Percentiles rank a stretch among this genome's conserved stretches.
Evolutionary conservation across 2,797 vertebrate species (phyloP).

Genomic region (Enteromius anoplus): DNA sequence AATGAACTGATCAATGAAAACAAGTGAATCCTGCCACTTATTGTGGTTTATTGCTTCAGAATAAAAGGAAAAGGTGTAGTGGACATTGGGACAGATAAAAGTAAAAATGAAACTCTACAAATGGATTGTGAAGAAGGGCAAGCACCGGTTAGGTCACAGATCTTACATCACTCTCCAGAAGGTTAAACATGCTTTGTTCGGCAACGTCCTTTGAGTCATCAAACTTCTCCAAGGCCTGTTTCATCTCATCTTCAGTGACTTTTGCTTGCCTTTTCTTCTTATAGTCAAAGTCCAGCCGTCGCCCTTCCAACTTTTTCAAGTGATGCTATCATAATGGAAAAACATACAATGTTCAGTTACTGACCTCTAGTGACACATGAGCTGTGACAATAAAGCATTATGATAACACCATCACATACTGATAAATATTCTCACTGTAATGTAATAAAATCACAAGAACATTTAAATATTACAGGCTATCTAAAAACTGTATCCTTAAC

Average conservation of each 20-base stretch:
- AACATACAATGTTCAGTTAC: not conserved
- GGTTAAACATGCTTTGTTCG: constrained; percentile 98
- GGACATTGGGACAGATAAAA: not conserved
- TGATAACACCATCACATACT: not conserved
- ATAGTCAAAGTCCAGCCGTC: constrained; percentile 97
- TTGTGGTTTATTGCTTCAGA: not conserved
- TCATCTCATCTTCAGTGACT: constrained; percentile 92
- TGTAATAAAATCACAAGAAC: not conserved
- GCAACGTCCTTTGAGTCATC: constrained; percentile 97
- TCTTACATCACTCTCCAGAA: constrained; percentile 94
- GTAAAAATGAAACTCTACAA: not conserved
- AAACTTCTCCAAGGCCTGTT: constrained; percentile 95
- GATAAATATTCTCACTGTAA: not conserved
- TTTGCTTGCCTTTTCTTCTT: constrained; percentile 99
- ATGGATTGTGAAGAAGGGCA: not conserved
- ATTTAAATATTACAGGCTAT: not conserved
- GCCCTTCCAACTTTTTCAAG: constrained; percentile 94
- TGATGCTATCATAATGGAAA: constrained; percentile 83
- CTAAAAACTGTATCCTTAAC: not conserved
- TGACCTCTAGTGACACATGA: constrained; percentile 12
- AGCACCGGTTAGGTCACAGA: not conserved
- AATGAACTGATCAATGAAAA: not conserved
- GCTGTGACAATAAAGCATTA: not conserved
- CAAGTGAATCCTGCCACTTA: not conserved
- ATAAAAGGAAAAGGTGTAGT: not conserved